Base-by-base conservation (phyloP, 2,113 vertebrate species). In the Polypterus senegalus region DNA sequence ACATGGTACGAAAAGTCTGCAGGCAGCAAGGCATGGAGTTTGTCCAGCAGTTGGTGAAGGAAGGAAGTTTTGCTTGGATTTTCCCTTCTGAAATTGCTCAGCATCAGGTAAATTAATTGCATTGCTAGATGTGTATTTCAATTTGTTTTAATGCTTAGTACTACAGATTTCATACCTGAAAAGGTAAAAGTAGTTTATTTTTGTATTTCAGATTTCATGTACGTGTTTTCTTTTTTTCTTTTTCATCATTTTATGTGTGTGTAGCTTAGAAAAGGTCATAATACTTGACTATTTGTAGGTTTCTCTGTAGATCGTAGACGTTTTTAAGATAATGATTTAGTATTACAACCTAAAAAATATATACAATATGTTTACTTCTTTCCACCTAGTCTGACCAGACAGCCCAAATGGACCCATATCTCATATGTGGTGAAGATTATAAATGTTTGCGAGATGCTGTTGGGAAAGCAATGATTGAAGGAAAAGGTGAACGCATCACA, bases 1-100 rank as follows among this genome's bases (percentile, higher is more conserved):
- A 92, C 76, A 79, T 97, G 58, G 74, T 94, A 54, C 81, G 95
- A 54, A 93, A 82, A 64, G 79, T 92, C 1, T 69, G 81, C 54
- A 86, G 76, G 69, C 86, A 79, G 46, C 59, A 71, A 0, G 94
- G 94, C 3, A 72, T 94, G 63, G 91, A 90, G 8, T 90, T 83
- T 57, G 84, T 89, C 64, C 86, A 88, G 78, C 81, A 74, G 48
- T 74, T 91, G 49, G 78, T 82, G 47, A 70, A 72, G 45, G 44
- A 54, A 44, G 66, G 75, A 3, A 46, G 27, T 0, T 77, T 76
- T 60, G 56, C 2, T 5, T 98, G 95, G 95, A 71, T 96, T 45
- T 95, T 97, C 62, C 95, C 95, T 9, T 47, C 4, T 5, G 84
- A 85, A 65, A 70, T 88, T 61, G 58, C 86, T 6, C 45, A 68